Percentiles rank a stretch among this genome's conserved stretches.
Conservation (phyloP, 2,888 invertebrate species). For the Pyralis farinalis region DNA sequence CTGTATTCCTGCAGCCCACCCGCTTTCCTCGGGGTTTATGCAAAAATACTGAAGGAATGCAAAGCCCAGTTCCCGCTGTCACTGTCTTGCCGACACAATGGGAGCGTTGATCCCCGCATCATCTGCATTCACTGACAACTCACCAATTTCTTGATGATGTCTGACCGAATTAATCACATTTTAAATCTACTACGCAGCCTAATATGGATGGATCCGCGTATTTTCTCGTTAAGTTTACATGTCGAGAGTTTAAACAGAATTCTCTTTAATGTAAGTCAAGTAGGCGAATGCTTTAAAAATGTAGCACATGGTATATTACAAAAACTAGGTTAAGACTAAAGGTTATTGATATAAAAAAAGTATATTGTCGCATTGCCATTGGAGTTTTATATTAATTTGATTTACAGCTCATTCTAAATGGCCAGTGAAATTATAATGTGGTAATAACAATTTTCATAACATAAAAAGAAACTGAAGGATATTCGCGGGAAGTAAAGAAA, state of each 20-base stretch:
- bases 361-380: not conserved
- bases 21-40: conserved; percentile 60
- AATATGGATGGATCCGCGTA: conserved; percentile 27
- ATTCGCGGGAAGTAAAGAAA: not conserved
- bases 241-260: not conserved
- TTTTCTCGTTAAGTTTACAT: not conserved
- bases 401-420: not conserved
- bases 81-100: conserved; percentile 71
- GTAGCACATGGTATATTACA: not conserved
- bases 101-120: conserved; percentile 70
- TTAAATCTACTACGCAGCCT: conserved; percentile 26
- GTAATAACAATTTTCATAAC: not conserved
- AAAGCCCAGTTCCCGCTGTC: conserved; percentile 74
- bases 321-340: conserved; percentile 5
- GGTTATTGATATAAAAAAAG: not conserved
- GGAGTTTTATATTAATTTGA: not conserved
- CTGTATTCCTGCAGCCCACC: conserved; percentile 46
- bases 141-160: conserved; percentile 54
- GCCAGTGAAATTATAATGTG: not conserved
- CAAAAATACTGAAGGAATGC: conserved; percentile 75
- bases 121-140: conserved; percentile 54
- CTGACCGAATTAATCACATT: conserved; percentile 39
- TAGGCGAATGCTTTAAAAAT: not conserved
- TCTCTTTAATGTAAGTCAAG: conserved; percentile 1
- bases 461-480: not conserved